Evolutionary conservation across 2,113 vertebrate species (phyloP), one percentile per base, ranked within the genome.

Genomic region (Trematocara marginatum): DNA sequence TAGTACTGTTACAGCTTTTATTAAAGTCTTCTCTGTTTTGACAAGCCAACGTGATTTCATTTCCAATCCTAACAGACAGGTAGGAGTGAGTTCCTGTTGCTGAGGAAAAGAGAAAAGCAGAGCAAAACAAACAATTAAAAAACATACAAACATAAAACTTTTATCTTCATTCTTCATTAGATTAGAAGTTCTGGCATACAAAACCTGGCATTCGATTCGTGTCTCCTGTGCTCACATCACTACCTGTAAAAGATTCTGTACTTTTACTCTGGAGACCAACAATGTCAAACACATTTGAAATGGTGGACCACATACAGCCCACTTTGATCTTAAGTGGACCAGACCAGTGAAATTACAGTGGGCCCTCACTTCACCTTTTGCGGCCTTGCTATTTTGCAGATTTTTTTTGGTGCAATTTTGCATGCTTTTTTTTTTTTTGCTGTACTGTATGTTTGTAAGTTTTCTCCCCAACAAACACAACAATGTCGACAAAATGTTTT

Each of bases 311-410:
- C 59, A 35, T n/a, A 64, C 59, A 38, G 59, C 59, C 18, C 59
- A 38, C 0, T 38, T 64, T 64, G 59, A 64, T 7, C 31, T n/a
- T 64, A 64, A 38, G 16, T 64, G 31, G 10, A 35, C 59, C 34
- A 38, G 34, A 64, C 59, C 18, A 64, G 59, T 64, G 59, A 12
- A 61, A 18, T 61, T 18, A 59, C 57, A 59, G 5, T 59, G 57
- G 29, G 34, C 29, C 29, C 57, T 59, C 29, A 18, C 57, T 34
- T 59, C 29, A 59, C 15, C 29, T 59, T 59, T 34, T 59, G 56
- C 1, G 0, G 56, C 56, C 29, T 18, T 3, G 16, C 9, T 59
- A 34, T 59, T 59, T 34, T 1, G 1, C 5, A 0, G 56, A 34
- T 18, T 34, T 10, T 59, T 59, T 59, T 18, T 18, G 26, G 56